Base-by-base conservation (phyloP, 2,113 vertebrate species). In the Cyanoliseus patagonus region DNA sequence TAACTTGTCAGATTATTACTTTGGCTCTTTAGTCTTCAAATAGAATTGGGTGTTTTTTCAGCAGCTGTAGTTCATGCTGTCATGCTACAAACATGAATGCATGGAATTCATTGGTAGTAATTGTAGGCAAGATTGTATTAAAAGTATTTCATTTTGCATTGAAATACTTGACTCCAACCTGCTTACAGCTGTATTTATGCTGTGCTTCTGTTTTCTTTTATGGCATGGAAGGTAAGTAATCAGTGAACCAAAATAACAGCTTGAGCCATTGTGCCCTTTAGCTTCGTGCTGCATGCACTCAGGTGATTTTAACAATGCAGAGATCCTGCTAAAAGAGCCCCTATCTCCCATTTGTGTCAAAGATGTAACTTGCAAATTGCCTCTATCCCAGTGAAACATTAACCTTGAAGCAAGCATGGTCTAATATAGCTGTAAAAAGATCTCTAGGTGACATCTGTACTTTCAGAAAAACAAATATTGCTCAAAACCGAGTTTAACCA, bases 391-490 rank as follows among this genome's bases (percentile, higher is more conserved):
- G 88, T 93, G 64, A 90, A 94, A 92, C 72, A 88, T 97, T 90
- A 95, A 93, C 82, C 73, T 3, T 47, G 81, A 94, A 81, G 61
- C 10, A 41, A 81, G 52, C 44, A 2, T 90, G 41, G 12, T 70
- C 46, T 96, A n/a, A 83, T 77, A 62, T 7, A 90, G 39, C 49
- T 37, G 42, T 91, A 33, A 53, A 73, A 83, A 80, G 47, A 73
- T 69, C 35, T 79, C 49, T 47, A 31, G 79, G 67, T 94, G 67
- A 94, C 55, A 86, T 61, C 62, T 94, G 69, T 91, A 66, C 89
- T 86, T 89, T 47, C 57, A 84, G 62, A 77, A 79, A 87, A 89
- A 75, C 35, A 93, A 93, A 93, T 96, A 82, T 61, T 86, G 13
- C 78, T 90, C 63, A 83, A 90, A 83, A 59, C 24, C 4, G 18